phyloP scores from a whole-genome alignment of 2,888 invertebrate species.

The Scaptomyza flava region DNA sequence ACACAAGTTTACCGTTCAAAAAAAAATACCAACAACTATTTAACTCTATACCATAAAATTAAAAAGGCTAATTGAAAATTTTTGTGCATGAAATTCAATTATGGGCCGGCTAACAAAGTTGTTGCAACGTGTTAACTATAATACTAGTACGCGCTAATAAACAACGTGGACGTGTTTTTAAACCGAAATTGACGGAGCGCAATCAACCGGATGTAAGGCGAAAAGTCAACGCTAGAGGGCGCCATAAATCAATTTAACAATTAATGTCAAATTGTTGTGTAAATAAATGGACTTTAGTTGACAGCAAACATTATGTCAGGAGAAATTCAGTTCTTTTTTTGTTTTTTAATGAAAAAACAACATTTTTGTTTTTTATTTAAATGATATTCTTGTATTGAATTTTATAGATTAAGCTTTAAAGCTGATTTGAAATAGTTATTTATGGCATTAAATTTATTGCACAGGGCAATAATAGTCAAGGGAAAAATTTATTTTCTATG shows the following conservation, averaged over 20 bases:
- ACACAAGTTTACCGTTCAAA: not conserved
- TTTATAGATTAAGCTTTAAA: not conserved
- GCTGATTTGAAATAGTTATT: not conserved
- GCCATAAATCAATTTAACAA: slow-evolving; percentile 64
- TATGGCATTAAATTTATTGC: not conserved
- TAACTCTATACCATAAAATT: slow-evolving; percentile 47
- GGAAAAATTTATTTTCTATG: too few species aligned
- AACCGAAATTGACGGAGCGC: slow-evolving; percentile 47
- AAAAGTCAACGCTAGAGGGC: slow-evolving; percentile 53
- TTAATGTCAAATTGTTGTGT: slow-evolving; percentile 65
- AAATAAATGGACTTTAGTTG: slow-evolving; percentile 45
- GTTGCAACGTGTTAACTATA: slow-evolving; percentile 43
- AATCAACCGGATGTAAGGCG: slow-evolving; percentile 29
- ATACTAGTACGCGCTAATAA: slow-evolving; percentile 30
- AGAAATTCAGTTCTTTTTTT: not conserved
- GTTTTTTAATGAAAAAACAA: not conserved
- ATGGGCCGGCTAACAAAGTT: slow-evolving; percentile 35
- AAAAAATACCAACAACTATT: not conserved
- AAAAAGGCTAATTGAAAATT: slow-evolving; percentile 64
- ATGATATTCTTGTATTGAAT: not conserved
- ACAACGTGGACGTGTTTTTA: slow-evolving; percentile 48
- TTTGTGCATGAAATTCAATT: slow-evolving; percentile 58
- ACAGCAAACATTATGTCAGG: slow-evolving; percentile 1
- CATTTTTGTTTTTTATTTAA: too few species aligned
- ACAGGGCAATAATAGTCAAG: too few species aligned